Evolutionary conservation across 1,140 invertebrate genomes (phyloP).

Genomic region (Temnothorax curvispinosus): DNA sequence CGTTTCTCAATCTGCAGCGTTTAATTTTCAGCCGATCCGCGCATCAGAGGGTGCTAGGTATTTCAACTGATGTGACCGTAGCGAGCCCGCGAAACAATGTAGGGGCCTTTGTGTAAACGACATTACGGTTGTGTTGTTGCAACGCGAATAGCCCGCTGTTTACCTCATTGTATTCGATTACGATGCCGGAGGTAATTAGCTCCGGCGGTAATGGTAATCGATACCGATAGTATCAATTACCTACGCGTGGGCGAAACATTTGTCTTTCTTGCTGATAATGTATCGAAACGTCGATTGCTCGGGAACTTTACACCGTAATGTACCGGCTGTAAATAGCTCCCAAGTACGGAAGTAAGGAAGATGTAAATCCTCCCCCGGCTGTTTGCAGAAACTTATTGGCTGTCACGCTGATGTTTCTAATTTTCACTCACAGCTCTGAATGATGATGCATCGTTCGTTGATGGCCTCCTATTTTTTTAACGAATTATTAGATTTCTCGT

Average conservation of each 20-base stretch:
- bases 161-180: slow-evolving; percentile 63
- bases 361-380: slow-evolving; percentile 39
- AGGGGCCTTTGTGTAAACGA: slow-evolving; percentile 37
- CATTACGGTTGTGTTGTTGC: slow-evolving; percentile 41
- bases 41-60: neutral
- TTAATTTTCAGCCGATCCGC: slow-evolving; percentile 26
- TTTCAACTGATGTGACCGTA: slow-evolving; percentile 24
- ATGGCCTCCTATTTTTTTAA: neutral
- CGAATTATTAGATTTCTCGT: neutral
- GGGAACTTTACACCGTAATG: slow-evolving; percentile 60
- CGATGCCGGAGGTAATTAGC: slow-evolving; percentile 60
- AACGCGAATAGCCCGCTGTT: slow-evolving; percentile 52
- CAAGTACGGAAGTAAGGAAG: slow-evolving; percentile 38
- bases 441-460: neutral
- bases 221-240: slow-evolving; percentile 63
- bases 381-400: slow-evolving; percentile 43
- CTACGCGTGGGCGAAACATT: slow-evolving; percentile 51
- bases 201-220: slow-evolving; percentile 58
- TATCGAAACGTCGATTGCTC: slow-evolving; percentile 57
- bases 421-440: slow-evolving; percentile 21
- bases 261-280: slow-evolving; percentile 61
- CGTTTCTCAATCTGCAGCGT: slow-evolving; percentile 58
- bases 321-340: slow-evolving; percentile 54
- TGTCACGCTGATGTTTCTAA: slow-evolving; percentile 41
- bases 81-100: slow-evolving; percentile 15